Base-by-base conservation (phyloP, 2,797 vertebrate species). In the Onychomys torridus region DNA sequence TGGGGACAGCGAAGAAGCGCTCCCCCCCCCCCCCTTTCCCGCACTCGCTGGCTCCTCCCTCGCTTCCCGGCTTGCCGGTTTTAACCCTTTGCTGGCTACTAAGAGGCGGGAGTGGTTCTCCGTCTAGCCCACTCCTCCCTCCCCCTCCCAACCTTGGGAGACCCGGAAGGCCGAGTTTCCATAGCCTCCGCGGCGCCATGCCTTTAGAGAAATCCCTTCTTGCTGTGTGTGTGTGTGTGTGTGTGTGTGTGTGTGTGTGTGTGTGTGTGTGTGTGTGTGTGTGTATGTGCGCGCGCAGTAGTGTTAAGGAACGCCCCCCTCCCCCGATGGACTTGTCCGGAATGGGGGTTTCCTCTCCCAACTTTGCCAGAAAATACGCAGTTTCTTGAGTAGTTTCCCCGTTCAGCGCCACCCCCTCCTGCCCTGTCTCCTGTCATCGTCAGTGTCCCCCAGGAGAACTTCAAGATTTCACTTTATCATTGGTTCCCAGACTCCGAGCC, bases 11-110 rank as follows among this genome's bases (percentile, higher is more conserved):
- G 75, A 94, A 91, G 93, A 94, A 43, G 97, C 95, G 67, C 92
- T 94, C 87, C 95, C 93, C 86, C 91, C 76, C 95, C 76, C 76
- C 59, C 94, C 86, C 37, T 96, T 96, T 89, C 94, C 91, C 92
- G 96, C 97, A 93, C 95, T 95, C 94, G 29, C 97, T 96, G 96
- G 96, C 98, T 98, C 98, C 98, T 89, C 98, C 98, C 92, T 97
- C 94, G 87, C 89, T 87, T 81, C 90, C 95, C 23, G 57, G 95
- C 97, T 90, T 2, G 85, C 37, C 93, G 92, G 86, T 85, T 85
- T 98, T 98, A 98, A 98, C 98, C 96, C 96, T 67, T 95, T 88
- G 88, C 87, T 92, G 92, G 84, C 96, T 84, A 69, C 91, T 59
- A 34, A 91, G 92, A 93, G 94, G 93, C 84, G 92, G 89, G 86